Evolutionary conservation across 2,113 vertebrate species (phyloP), one percentile per base, ranked within the genome.

Genomic region (Phasianus colchicus): DNA sequence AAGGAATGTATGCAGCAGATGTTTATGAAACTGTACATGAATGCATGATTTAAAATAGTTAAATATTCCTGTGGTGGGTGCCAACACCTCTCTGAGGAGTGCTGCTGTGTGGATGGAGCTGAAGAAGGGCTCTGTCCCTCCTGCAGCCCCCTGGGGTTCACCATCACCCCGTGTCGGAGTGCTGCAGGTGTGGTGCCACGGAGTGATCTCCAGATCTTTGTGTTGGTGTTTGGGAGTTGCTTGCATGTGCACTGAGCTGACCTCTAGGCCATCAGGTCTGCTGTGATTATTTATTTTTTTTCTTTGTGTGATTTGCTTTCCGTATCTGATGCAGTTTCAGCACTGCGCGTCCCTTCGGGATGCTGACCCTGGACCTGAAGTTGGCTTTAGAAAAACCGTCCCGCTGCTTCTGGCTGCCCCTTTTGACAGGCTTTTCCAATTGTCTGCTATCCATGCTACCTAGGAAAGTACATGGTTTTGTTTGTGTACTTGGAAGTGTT

Each of bases 41-140:
- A 36, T 86, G 95, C 95, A 92, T 88, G 96, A 58, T 43, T 83
- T 64, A 14, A 45, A 89, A 82, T 92, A 55, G 70, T 70, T 88
- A 29, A 88, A 50, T 91, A 65, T 82, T 79, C 30, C 25, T 38
- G 3, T 20, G 87, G 60, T 67, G 91, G 86, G 89, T 94, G 95
- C 95, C 93, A 90, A 83, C 94, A 13, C 66, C 66, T 70, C n/a
- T 10, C n/a, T 30, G 2, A 55, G 70, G 85, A 60, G 55, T 5
- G 2, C 63, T 34, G 2, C 14, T 29, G 6, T 1, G 32, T 6
- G 87, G n/a, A 10, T 48, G 19, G 1, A 34, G 27, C 74, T 1
- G 81, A 42, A 52, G 72, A 78, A 5, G 13, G 52, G 15, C 27
- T 5, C 27, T 8, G 25, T 9, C 52, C 52, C 52, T 15, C 14